Base-by-base conservation (phyloP, 37 sponge, comb jelly and placozoan genomes). In the Geodia barretti region DNA sequence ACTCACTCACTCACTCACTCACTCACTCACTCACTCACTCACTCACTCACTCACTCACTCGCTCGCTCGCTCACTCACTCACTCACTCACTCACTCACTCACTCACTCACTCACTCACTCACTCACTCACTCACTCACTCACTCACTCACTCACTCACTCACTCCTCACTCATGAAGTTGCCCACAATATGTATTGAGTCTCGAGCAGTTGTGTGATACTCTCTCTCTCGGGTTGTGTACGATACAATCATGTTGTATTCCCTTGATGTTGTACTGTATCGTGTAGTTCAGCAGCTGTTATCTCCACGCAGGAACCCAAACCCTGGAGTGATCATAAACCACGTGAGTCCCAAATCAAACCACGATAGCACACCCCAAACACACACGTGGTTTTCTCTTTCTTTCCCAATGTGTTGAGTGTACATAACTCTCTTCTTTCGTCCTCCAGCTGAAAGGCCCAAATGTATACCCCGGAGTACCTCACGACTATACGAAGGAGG, bases 401-500 rank as follows among this genome's bases (percentile, higher is more conserved):
- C n/a, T n/a, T n/a, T n/a, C n/a, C n/a, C n/a, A n/a, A n/a, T n/a
- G n/a, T n/a, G n/a, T n/a, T n/a, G n/a, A n/a, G n/a, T n/a, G n/a
- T 17, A 47, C 14, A 47, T 47, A 7, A 47, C 14, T 47, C 7
- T 47, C 54, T 7, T 47, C 11, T 47, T 47, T 47, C 54, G 7
- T 47, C 54, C 54, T 47, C 29, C 58, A 88, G 88, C 72, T 73
- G 2, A 62, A 68, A 39, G 91, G 91, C 5, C 71, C 84, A 2
- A 70, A 93, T 60, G 94, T 93, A 21, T 93, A 93, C 41, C 64
- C 73, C 24, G 80, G 77, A 29, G 87, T 89, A 1, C 86, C 78
- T 36, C 89, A 82, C 20, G 94, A 93, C 81, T 93, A 93, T 77
- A 90, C 91, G 41, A 72, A 75, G 31, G 37, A 83, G 68, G 87